A percentile compares a stretch with the other conserved stretches of the same genome.
Evolutionary conservation across 2,113 vertebrate genomes (phyloP).

Genomic region (Zonotrichia leucophrys): DNA sequence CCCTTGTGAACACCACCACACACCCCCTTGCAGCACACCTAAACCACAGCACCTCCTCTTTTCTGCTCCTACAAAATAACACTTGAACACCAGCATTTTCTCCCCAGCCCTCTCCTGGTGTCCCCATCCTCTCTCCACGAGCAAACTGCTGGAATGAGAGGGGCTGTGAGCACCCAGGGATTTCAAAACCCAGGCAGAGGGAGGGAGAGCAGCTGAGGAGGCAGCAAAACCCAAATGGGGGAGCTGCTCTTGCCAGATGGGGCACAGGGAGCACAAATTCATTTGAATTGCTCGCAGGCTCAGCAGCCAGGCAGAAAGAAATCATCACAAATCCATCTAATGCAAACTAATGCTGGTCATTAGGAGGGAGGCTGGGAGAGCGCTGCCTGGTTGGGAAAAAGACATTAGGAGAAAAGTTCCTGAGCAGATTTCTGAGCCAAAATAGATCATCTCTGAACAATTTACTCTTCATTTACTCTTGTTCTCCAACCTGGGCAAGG

Average conservation of each 20-base stretch:
- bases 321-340: constrained; percentile 54
- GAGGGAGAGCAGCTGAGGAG: neutral
- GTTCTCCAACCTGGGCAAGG: neutral
- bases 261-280: constrained; percentile 5
- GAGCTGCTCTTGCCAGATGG: constrained; percentile 51
- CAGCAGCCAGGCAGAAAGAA: constrained; percentile 62
- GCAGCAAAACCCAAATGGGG: neutral
- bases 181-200: neutral
- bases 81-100: neutral
- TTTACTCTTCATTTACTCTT: neutral
- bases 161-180: neutral
- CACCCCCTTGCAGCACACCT: too few relatives aligned
- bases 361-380: constrained; percentile 6
- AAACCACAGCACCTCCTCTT: neutral
- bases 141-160: neutral
- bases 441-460: constrained; percentile 19
- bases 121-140: neutral
- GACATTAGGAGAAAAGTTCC: constrained; percentile 41
- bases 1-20: too few relatives aligned
- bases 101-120: neutral
- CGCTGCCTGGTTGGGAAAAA: neutral
- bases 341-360: constrained; percentile 65
- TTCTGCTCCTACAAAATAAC: neutral
- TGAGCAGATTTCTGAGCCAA: neutral
- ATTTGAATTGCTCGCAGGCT: constrained; percentile 52